Conservation (phyloP, 2,113 vertebrate genomes). For the Spermophilus dauricus region DNA sequence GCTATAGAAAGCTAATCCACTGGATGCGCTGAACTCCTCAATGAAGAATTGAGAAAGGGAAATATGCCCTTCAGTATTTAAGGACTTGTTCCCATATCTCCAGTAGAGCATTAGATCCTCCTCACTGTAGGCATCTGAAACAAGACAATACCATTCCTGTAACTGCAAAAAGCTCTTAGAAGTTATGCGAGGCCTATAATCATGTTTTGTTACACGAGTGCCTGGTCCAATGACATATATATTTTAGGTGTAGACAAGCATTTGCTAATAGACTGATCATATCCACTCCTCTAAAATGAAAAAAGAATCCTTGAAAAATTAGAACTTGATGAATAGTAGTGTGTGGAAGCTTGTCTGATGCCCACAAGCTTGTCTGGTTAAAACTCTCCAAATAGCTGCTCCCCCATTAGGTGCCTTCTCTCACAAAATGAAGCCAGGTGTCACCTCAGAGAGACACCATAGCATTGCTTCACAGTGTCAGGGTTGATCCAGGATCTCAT, state of each 20-base stretch:
- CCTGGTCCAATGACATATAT: neutral
- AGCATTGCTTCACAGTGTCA: neutral
- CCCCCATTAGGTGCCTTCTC: neutral
- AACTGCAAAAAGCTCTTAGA: neutral
- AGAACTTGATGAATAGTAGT: neutral
- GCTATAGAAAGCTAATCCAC: conserved; percentile 95
- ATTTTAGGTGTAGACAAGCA: neutral
- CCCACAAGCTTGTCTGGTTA: neutral
- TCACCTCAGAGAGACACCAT: neutral
- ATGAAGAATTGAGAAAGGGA: conserved; percentile 96
- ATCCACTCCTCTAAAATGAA: neutral
- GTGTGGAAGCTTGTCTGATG: neutral
- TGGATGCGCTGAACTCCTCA: conserved; percentile 95
- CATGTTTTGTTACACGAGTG: neutral
- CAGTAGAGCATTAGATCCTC: conserved; percentile 97
- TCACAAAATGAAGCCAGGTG: neutral
- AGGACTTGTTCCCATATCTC: conserved; percentile 95
- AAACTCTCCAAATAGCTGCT: neutral
- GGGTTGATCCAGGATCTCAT: neutral
- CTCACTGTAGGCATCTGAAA: conserved; percentile 95
- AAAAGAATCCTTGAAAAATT: neutral
- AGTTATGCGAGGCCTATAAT: neutral
- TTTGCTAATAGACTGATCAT: neutral
- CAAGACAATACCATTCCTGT: conserved; percentile 51
- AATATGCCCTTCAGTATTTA: conserved; percentile 94